Base-by-base conservation (phyloP, 2,888 invertebrate species). In the Caprella mutica region DNA sequence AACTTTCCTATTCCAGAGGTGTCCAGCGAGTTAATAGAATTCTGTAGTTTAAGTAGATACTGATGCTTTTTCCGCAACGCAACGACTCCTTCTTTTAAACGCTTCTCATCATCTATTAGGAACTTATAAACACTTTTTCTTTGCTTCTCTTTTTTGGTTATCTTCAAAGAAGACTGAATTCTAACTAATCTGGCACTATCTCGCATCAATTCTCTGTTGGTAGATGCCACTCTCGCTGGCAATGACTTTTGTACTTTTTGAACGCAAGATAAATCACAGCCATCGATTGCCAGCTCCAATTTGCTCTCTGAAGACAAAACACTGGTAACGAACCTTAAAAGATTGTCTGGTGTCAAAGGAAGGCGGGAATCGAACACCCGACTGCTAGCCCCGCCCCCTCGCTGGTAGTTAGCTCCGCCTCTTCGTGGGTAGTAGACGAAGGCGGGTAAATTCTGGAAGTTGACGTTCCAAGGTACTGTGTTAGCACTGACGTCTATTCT, bases 381-480 rank as follows among this genome's bases (percentile, higher is more conserved):
- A 1, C 26, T 24, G 26, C 14, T 23, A 27, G n/a, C n/a, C n/a
- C n/a, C n/a, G n/a, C n/a, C n/a, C n/a, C n/a, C n/a, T n/a, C n/a
- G n/a, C n/a, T n/a, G n/a, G n/a, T n/a, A n/a, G n/a, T n/a, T n/a
- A n/a, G n/a, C n/a, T n/a, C n/a, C n/a, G n/a, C n/a, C n/a, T n/a
- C n/a, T n/a, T n/a, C n/a, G 55, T 0, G 87, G 86, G 71, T 89
- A 86, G 61, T 89, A 84, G 29, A 90, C 74, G 43, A 93, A 76
- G 0, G 86, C 81, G 17, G 93, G 93, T 72, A 84, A 84, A 52
- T 75, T 76, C 63, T 83, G 80, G 76, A 85, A 85, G 40, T 84
- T 85, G 72, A 81, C 86, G 71, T 85, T 81, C 89, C 90, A 91
- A 1, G 88, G 86, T 66, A 93, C 77, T 74, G 89, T 87, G 76